phyloP scores from a whole-genome alignment of 30 jellyfish, hydroid and myxozoan species.

The Rhopilema esculentum region DNA sequence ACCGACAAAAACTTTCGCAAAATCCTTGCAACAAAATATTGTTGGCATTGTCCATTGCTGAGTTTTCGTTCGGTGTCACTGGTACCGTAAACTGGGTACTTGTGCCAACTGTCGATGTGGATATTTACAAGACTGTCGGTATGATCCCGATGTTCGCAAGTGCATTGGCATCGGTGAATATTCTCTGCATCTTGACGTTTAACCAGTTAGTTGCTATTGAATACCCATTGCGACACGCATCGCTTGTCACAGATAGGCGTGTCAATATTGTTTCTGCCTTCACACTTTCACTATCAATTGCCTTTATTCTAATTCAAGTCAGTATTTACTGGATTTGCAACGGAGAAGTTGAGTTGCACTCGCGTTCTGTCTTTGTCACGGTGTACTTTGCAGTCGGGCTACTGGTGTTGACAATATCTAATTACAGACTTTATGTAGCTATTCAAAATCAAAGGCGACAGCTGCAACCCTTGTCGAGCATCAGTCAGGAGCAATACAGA shows the following conservation, averaged over 20 bases:
- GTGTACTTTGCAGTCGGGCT: constrained; percentile 27
- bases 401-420: not conserved
- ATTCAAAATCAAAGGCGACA: constrained; percentile 52
- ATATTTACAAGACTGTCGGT: constrained; percentile 31
- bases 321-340: not conserved
- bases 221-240: constrained; percentile 45
- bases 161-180: constrained; percentile 26
- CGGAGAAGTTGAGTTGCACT: constrained; percentile 8
- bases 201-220: constrained; percentile 33
- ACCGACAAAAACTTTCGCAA: constrained; percentile 22
- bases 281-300: constrained; percentile 20
- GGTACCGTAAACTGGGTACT: constrained; percentile 52
- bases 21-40: constrained; percentile 42
- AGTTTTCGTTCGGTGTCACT: constrained; percentile 40
- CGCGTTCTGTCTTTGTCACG: constrained; percentile 26
- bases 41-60: constrained; percentile 48
- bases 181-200: constrained; percentile 41
- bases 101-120: constrained; percentile 3
- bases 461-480: constrained; percentile 41
- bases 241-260: constrained; percentile 38
- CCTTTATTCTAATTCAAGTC: constrained; percentile 20
- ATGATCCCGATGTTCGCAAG: constrained; percentile 65
- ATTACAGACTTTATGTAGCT: constrained; percentile 47
- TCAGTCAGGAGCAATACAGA: not conserved
- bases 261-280: not conserved